Percentiles rank a stretch among this genome's conserved stretches.
Conservation (phyloP, 2,797 vertebrate species). For the Sciurus vulgaris region DNA sequence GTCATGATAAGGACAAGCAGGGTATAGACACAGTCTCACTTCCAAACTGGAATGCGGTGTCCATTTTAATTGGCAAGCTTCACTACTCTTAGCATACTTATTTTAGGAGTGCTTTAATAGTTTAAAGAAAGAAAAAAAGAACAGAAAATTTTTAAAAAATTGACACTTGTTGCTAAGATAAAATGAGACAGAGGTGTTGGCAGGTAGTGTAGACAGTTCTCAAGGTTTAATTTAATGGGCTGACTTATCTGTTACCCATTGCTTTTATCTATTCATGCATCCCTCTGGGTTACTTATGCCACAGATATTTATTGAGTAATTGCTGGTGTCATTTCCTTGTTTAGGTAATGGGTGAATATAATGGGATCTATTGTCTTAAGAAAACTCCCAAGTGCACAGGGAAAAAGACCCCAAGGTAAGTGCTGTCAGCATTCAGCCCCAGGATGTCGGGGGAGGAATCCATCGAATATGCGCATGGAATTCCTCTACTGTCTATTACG, state of each 20-base stretch:
- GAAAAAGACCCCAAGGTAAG: background rate
- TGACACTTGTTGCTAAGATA: background rate
- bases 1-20: background rate
- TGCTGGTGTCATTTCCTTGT: background rate
- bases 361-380: background rate
- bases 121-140: background rate
- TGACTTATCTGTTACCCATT: background rate
- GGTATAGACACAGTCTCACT: background rate
- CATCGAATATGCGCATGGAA: background rate
- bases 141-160: background rate
- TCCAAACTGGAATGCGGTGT: background rate
- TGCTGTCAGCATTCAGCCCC: rapidly evolving
- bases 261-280: background rate
- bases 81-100: background rate
- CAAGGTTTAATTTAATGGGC: background rate
- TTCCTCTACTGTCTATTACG: too few relatives aligned
- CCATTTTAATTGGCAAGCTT: background rate
- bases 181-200: background rate
- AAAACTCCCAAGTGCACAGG: background rate
- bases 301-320: background rate
- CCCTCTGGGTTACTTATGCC: background rate
- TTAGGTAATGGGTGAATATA: background rate
- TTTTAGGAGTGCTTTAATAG: slow-evolving; percentile 11
- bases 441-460: too few relatives aligned
- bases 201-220: background rate